phyloP scores from a whole-genome alignment of 2,888 invertebrate species.

The Euphydryas editha region DNA sequence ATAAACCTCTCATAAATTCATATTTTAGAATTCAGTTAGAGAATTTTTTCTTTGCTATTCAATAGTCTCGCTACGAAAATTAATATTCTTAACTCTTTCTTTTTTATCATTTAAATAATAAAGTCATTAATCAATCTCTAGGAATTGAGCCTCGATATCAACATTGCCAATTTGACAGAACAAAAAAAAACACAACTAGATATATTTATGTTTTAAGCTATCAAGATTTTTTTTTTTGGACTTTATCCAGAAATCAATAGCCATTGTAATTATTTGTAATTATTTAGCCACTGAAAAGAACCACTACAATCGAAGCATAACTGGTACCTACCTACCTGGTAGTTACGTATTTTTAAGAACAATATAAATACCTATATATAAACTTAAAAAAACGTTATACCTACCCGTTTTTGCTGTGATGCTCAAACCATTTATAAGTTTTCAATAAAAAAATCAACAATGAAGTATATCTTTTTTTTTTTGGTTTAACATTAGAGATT shows the following conservation, averaged over 20 bases:
- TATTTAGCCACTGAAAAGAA: background rate
- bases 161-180: too few species aligned
- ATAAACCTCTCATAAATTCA: background rate
- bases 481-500: background rate
- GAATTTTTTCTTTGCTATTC: background rate
- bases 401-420: too few species aligned
- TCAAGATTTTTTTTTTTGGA: constrained; percentile 16
- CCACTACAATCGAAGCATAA: background rate
- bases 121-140: background rate
- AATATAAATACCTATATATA: too few species aligned
- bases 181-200: too few species aligned
- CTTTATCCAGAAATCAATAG: background rate
- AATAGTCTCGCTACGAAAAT: background rate
- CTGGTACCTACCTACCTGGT: too few species aligned
- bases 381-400: too few species aligned
- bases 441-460: too few species aligned
- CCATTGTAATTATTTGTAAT: background rate
- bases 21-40: background rate
- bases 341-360: too few species aligned
- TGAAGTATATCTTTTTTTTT: background rate
- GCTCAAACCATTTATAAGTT: too few species aligned
- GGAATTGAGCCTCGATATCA: too few species aligned
- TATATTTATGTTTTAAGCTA: constrained; percentile 5
- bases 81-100: background rate
- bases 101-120: background rate